Base-by-base conservation (phyloP, 2,888 invertebrate genomes). In the Idaea aversata region DNA sequence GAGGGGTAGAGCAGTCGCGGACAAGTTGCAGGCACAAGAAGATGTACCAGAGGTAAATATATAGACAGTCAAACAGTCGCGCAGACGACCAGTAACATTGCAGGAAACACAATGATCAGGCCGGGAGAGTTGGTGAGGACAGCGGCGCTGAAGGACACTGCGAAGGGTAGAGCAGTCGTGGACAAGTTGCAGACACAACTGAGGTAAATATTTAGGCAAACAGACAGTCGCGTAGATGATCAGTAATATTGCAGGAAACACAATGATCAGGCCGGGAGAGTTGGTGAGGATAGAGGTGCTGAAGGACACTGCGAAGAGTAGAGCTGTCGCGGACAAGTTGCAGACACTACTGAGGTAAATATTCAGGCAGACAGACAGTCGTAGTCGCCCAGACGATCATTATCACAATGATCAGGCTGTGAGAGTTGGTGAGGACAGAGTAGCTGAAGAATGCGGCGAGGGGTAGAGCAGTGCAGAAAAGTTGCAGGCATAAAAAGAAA, bases 11-110 rank as follows among this genome's bases (percentile, higher is more conserved):
- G 77, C 91, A 7, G 86, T 94, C 61, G 91, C 93, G 25, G 92
- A 93, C 63, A 90, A 88, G 71, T 69, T 94, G 62, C 83, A 85
- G 34, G 86, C 87, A 0, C 86, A 86, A 38, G 88, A 90, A 1
- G 92, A 90, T 71, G 81, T 93, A 16, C 88, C 93, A 13, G 93
- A 93, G 86, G 93, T 91, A 93, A 85, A 93, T 91, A 62, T 35
- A 47, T 47, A 47, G 13, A 5, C 47, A 7, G 3, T 47, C 13
- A 47, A 13, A 13, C 4, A 7, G 47, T 7, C 13, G 10, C 0
- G 47, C 13, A 47, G 13, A 88, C 92, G 57, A 91, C 93, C 63
- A 87, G 92, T 58, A 83, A 76, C 70, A 90, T 93, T 68, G 93
- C 93, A 1, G 93, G 93, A 2, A 93, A 90, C 78, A 82, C 85